Evolutionary conservation across 2,797 vertebrate species (phyloP).

Genomic region (Enoplosus armatus): DNA sequence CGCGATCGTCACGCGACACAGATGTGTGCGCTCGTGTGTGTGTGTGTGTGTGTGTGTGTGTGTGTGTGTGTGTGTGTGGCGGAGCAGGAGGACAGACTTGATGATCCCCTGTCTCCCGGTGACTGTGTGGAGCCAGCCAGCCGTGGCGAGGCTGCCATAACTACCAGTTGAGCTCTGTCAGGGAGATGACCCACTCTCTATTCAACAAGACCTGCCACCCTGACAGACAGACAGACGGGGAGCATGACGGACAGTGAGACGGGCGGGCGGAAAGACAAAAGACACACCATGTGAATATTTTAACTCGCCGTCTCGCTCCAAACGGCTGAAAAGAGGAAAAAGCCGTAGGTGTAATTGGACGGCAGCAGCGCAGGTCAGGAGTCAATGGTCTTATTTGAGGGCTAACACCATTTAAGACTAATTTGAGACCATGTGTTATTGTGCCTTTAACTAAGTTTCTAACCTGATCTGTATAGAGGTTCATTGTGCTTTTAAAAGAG

Average conservation of each 20-base stretch:
- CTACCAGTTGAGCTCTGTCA: constrained; percentile 85
- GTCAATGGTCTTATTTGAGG: constrained; percentile 81
- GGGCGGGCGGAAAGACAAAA: constrained; percentile 63
- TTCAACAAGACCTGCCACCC: constrained; percentile 77
- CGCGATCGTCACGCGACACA: too few species aligned
- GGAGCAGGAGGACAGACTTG: constrained; percentile 71
- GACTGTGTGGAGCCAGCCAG: constrained; percentile 79
- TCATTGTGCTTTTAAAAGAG: constrained; percentile 81
- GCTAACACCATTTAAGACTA: constrained; percentile 83
- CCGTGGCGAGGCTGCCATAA: constrained; percentile 81
- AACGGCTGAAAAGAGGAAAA: constrained; percentile 61
- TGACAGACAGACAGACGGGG: constrained; percentile 66
- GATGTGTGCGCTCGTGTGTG: too few species aligned
- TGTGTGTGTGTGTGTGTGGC: constrained; percentile 40
- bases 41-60: constrained; percentile 40
- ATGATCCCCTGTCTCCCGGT: constrained; percentile 80
- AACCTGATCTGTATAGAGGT: constrained; percentile 79
- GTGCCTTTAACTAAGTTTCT: constrained; percentile 82
- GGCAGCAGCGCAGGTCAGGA: constrained; percentile 66
- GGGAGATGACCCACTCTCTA: constrained; percentile 79
- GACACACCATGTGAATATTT: constrained; percentile 73
- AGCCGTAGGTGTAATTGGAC: constrained; percentile 79
- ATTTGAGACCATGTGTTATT: constrained; percentile 81
- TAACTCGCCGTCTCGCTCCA: constrained; percentile 43
- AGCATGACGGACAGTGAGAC: constrained; percentile 61